These are phyloP conservation scores for Ctenomys sociabilis DNA, from an alignment of 2,113 vertebrate species.

Conservation along the genomic window DNA sequence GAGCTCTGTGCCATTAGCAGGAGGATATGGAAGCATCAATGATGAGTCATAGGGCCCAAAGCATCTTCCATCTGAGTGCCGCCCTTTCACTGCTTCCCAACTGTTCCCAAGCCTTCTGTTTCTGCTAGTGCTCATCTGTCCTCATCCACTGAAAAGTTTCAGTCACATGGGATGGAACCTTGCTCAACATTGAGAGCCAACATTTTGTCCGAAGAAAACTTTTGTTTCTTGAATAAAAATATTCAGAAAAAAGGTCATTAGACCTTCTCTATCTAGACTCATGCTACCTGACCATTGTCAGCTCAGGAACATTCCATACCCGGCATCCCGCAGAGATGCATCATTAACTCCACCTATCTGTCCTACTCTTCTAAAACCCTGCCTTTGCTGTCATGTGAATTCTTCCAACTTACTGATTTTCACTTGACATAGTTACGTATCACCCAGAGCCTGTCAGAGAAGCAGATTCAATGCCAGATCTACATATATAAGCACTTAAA, in stretches of 20 bases:
- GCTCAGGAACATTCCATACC: accelerated
- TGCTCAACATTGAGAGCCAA: background rate
- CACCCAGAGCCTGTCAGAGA: background rate
- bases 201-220: background rate
- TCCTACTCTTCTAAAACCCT: accelerated
- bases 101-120: background rate
- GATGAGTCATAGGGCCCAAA: background rate
- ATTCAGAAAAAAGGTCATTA: background rate
- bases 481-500: background rate
- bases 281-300: accelerated
- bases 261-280: background rate
- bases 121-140: background rate
- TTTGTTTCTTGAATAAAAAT: background rate
- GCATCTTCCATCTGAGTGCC: background rate
- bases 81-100: background rate
- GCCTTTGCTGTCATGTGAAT: accelerated
- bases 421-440: background rate
- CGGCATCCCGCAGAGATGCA: accelerated
- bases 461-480: background rate
- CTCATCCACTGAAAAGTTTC: background rate
- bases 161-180: background rate
- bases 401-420: background rate
- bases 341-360: accelerated
- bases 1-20: background rate
- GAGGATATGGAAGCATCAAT: background rate